These are phyloP conservation scores for Zaprionus lineosus DNA, from an alignment of 2,888 invertebrate genomes.

Conservation along the genomic window DNA sequence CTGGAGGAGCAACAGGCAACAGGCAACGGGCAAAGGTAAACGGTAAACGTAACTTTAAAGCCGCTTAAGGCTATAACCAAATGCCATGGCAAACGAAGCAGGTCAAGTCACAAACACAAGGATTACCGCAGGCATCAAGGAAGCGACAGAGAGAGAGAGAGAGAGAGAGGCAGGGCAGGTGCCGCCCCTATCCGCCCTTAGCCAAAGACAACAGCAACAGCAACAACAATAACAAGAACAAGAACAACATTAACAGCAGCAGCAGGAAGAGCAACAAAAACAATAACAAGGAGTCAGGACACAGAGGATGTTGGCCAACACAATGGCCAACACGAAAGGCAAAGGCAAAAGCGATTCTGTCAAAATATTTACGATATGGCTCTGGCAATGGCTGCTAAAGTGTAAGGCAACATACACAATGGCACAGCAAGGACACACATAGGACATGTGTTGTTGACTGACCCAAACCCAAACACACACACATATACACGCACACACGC, in stretches of 20 bases:
- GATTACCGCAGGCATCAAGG: slow-evolving; percentile 55
- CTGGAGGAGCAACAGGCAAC: slow-evolving; percentile 3
- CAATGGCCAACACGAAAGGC: slow-evolving; percentile 66
- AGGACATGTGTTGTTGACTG: slow-evolving; percentile 49
- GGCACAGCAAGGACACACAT: slow-evolving; percentile 11
- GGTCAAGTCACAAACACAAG: slow-evolving; percentile 74
- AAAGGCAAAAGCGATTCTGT: slow-evolving; percentile 75
- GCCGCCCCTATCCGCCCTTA: slow-evolving; percentile 23
- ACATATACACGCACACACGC: slow-evolving; percentile 14
- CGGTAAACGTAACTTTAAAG: slow-evolving; percentile 67
- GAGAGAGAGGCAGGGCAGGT: slow-evolving; percentile 36
- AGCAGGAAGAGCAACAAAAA: slow-evolving; percentile 33
- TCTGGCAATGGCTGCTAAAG: slow-evolving; percentile 66
- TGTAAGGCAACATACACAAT: slow-evolving; percentile 45
- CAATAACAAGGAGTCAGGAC: slow-evolving; percentile 36
- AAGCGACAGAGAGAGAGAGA: slow-evolving; percentile 27
- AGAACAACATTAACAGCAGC: slow-evolving; percentile 46
- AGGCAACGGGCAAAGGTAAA: slow-evolving; percentile 10
- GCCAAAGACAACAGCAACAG: slow-evolving; percentile 21
- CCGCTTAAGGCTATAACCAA: slow-evolving; percentile 74
- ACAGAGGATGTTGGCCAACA: slow-evolving; percentile 44
- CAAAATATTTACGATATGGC: slow-evolving; percentile 76
- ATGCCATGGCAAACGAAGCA: slow-evolving; percentile 74
- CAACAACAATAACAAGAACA: slow-evolving; percentile 36
- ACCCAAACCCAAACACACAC: slow-evolving; percentile 19